phyloP scores from a whole-genome alignment of 2,797 vertebrate genomes.

The Intellagama lesueurii region DNA sequence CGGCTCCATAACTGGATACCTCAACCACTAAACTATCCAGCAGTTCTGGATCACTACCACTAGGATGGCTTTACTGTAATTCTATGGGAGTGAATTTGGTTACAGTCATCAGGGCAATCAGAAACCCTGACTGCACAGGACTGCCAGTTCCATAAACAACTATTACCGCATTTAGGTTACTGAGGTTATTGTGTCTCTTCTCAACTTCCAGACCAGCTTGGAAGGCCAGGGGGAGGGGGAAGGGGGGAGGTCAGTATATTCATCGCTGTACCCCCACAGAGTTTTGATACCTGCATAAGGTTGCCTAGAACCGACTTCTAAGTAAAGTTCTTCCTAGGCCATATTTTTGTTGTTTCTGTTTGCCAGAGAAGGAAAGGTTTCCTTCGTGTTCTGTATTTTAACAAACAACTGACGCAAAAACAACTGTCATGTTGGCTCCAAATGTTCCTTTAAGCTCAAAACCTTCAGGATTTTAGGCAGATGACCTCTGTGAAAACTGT shows the following conservation, averaged over 20 bases:
- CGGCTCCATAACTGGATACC: no score
- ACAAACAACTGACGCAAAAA: constrained; percentile 26
- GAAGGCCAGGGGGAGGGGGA: neutral
- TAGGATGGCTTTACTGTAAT: neutral
- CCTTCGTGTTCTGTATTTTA: neutral
- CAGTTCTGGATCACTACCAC: no score
- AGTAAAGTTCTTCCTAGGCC: neutral
- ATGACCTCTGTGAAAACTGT: constrained; percentile 11
- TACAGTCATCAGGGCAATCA: neutral
- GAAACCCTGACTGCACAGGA: neutral
- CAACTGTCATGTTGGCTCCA: constrained; percentile 40
- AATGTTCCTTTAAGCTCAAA: constrained; percentile 48
- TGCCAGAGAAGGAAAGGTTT: constrained; percentile 10
- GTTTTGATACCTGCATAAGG: neutral
- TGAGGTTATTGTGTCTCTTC: neutral
- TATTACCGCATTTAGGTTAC: neutral
- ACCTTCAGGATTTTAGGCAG: constrained; percentile 34
- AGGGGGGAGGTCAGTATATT: no score
- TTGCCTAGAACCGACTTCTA: neutral
- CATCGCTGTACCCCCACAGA: neutral
- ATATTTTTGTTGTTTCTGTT: neutral
- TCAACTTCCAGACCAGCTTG: neutral
- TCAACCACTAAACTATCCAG: no score
- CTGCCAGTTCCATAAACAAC: neutral
- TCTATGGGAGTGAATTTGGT: neutral